Evolutionary conservation across 2,888 invertebrate genomes (phyloP), one percentile per base, ranked within the genome.

Genomic region (Bedellia somnulentella): DNA sequence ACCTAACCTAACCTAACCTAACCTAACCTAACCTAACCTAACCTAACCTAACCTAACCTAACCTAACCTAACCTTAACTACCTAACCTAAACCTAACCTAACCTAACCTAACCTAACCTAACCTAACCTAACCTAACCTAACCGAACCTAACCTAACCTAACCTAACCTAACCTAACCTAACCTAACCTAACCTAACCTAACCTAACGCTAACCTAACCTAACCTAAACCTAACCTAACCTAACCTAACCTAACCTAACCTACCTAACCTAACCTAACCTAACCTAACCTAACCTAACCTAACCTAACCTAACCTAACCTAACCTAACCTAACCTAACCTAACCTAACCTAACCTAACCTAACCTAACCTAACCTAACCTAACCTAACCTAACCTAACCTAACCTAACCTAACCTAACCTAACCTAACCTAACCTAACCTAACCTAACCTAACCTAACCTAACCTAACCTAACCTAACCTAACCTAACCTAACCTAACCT

Each of bases 41-140:
- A 31, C 31, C 31, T 25, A 31, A 31, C 31, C 31, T 25, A 31
- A 31, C 31, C 31, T 25, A 31, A 31, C 31, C 31, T 25, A 31
- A 31, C 31, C 31, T 25, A 31, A 31, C 31, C 31, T 25, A 31
- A 31, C 31, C 31, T 25, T 26, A 31, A 25, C 31, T 25, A 31
- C 25, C 31, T 27, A 17, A 31, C 25, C 31, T 27, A 17, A 31
- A 31, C 31, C 31, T 25, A 31, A 31, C 31, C 31, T 25, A 31
- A 31, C 31, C 31, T 25, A 31, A 31, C 31, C 31, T 25, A 31
- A 31, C 31, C 31, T 25, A 31, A 31, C 30, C 31, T 25, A 31
- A 31, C 31, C 31, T 25, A 31, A 31, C 31, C 31, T 25, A 31
- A 31, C 31, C 31, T 25, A 31, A 31, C 31, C 31, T 25, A 31